These are phyloP conservation scores for Syndactyla subalaris DNA, from an alignment of 2,797 vertebrate genomes.

Conservation along the genomic window DNA sequence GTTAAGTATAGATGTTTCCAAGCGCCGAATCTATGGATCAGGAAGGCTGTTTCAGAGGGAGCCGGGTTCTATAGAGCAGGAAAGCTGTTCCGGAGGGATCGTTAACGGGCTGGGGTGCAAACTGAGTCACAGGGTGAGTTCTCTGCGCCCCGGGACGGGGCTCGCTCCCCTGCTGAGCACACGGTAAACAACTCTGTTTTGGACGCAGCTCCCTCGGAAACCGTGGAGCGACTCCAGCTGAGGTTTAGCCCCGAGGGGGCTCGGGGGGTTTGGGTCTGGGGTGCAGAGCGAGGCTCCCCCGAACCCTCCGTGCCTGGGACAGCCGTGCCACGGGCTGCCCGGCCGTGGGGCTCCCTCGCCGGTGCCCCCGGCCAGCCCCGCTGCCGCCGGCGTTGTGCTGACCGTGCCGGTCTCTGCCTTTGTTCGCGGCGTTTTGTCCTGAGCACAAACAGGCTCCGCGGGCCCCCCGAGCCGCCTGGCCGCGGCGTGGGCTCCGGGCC, in stretches of 20 bases:
- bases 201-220: conserved; percentile 2
- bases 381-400: conserved; percentile 41
- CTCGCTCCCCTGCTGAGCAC: background rate
- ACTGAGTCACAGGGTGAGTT: background rate
- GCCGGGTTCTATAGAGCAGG: background rate
- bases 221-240: background rate
- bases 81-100: background rate
- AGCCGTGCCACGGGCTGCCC: accelerated
- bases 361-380: background rate
- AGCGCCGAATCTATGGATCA: conserved; percentile 37
- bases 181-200: background rate
- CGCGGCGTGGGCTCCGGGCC: background rate
- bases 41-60: background rate
- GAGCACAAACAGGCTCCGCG: background rate
- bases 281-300: background rate
- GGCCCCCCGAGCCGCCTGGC: background rate
- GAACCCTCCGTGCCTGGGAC: accelerated
- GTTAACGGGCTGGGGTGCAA: background rate
- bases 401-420: conserved; percentile 21
- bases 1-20: conserved; percentile 27
- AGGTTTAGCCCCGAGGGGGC: background rate
- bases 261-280: background rate
- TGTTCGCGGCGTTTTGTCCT: conserved; percentile 14
- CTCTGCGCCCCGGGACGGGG: background rate
- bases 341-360: background rate